These are phyloP conservation scores for Miniopterus natalensis DNA, from an alignment of 2,113 vertebrate species.

Conservation along the genomic window DNA sequence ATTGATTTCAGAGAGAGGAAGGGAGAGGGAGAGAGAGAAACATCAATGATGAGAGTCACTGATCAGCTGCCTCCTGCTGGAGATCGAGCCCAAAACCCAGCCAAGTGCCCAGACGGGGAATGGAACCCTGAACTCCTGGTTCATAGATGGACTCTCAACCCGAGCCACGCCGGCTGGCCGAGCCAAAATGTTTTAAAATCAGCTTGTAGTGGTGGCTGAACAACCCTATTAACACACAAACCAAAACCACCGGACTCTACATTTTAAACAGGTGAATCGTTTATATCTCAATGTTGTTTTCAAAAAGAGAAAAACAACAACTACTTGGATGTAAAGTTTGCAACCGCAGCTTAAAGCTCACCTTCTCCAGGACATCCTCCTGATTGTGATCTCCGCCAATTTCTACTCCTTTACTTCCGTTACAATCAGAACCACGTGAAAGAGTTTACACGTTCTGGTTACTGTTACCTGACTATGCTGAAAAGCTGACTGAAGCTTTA, in stretches of 20 bases:
- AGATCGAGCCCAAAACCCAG: too few relatives aligned
- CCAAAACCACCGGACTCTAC: not conserved
- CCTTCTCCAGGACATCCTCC: not conserved
- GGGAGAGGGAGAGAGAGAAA: too few relatives aligned
- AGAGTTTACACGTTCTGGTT: not conserved
- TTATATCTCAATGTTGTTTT: not conserved
- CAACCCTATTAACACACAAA: not conserved
- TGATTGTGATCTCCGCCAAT: not conserved
- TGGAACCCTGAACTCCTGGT: too few relatives aligned
- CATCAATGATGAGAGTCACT: too few relatives aligned
- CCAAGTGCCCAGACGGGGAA: too few relatives aligned
- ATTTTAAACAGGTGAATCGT: not conserved
- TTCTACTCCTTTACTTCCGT: not conserved
- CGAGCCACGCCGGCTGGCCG: too few relatives aligned
- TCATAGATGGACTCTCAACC: too few relatives aligned
- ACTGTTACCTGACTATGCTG: not conserved
- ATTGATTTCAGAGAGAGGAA: too few relatives aligned
- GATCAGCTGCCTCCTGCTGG: too few relatives aligned
- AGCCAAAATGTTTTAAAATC: not conserved
- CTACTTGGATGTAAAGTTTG: not conserved
- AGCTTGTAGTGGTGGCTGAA: not conserved
- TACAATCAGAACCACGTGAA: not conserved
- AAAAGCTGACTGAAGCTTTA: not conserved
- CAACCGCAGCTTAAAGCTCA: conserved; percentile 7
- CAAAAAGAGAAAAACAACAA: not conserved